These are phyloP conservation scores for Thumatha senex DNA, from an alignment of 2,888 invertebrate species.

Conservation along the genomic window DNA sequence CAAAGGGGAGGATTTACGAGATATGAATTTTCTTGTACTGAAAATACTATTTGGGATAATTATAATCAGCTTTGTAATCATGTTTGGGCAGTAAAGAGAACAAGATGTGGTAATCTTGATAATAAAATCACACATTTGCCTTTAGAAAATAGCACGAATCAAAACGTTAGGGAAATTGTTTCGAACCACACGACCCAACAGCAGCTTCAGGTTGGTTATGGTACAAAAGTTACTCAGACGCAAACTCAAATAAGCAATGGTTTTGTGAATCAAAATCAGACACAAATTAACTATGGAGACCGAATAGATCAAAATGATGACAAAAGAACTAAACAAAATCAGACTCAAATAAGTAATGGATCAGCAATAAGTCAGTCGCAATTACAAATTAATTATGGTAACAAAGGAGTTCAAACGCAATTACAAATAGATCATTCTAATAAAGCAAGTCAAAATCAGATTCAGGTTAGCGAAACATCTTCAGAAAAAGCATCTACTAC, in stretches of 20 bases:
- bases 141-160: constrained; percentile 14
- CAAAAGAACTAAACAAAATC: constrained; percentile 44
- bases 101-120: constrained; percentile 52
- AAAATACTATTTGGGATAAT: constrained; percentile 91
- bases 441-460: constrained; percentile 53
- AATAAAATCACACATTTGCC: constrained; percentile 1
- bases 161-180: constrained; percentile 7
- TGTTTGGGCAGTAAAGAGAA: constrained; percentile 82
- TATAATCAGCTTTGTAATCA: constrained; percentile 88
- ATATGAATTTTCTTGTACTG: constrained; percentile 89
- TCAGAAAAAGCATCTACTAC: constrained; percentile 24
- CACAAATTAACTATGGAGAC: constrained; percentile 53
- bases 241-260: constrained; percentile 55
- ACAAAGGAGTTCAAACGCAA: constrained; percentile 54
- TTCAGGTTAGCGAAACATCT: constrained; percentile 43
- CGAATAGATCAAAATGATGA: constrained; percentile 25
- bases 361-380: constrained; percentile 55
- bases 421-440: constrained; percentile 56
- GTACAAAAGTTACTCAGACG: constrained; percentile 47
- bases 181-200: constrained; percentile 37
- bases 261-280: constrained; percentile 51
- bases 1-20: constrained; percentile 85
- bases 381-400: constrained; percentile 51
- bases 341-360: constrained; percentile 51
- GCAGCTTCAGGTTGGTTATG: constrained; percentile 52